phyloP scores from a whole-genome alignment of 2,797 vertebrate genomes.

The Chloroceryle amazona region DNA sequence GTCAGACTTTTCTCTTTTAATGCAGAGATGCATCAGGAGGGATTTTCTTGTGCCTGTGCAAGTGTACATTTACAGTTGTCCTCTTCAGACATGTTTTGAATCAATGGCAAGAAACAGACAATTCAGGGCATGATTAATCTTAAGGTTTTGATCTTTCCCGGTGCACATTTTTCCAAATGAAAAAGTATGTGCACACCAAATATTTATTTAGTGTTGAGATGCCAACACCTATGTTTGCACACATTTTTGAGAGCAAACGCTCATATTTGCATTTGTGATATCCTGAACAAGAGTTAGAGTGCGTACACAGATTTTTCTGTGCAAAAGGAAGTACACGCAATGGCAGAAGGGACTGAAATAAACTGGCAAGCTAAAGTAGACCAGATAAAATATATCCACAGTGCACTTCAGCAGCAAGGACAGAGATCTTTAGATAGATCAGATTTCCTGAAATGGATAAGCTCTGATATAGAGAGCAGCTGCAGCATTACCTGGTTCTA shows the following conservation, averaged over 20 bases:
- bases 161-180: background rate
- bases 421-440: background rate
- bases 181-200: background rate
- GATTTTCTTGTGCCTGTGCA: background rate
- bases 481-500: background rate
- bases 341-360: background rate
- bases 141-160: background rate
- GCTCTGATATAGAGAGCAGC: background rate
- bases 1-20: background rate
- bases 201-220: background rate
- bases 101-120: background rate
- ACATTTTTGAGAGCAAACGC: background rate
- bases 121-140: background rate
- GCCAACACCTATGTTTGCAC: background rate
- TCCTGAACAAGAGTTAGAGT: background rate
- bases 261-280: background rate
- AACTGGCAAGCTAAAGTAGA: background rate
- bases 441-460: background rate
- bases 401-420: background rate
- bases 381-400: background rate
- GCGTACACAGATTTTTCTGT: accelerated
- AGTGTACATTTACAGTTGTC: background rate
- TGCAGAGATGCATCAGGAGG: background rate
- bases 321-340: background rate
- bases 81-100: background rate